phyloP scores from a whole-genome alignment of 2,888 invertebrate species.

The Cryptocheilus praepositus region DNA sequence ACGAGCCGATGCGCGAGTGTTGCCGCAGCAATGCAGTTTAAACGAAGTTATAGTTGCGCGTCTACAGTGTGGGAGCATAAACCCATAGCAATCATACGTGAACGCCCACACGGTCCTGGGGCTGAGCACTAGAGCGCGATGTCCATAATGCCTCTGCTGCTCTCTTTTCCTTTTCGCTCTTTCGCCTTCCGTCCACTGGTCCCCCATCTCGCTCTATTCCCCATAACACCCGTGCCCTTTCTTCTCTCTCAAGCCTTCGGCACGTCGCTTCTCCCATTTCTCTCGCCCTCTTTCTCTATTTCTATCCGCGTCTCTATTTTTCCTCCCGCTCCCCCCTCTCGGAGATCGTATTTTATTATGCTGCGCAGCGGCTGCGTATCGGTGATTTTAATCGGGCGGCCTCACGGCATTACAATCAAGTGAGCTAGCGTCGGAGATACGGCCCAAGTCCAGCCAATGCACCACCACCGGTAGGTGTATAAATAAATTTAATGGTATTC shows the following conservation, averaged over 20 bases:
- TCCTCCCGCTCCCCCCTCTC: constrained; percentile 6
- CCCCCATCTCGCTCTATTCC: background rate
- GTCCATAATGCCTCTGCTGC: constrained; percentile 33
- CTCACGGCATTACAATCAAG: constrained; percentile 42
- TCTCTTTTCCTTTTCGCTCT: constrained; percentile 13
- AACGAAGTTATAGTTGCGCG: constrained; percentile 8
- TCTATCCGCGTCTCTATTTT: background rate
- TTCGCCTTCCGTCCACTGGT: constrained; percentile 11
- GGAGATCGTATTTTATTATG: constrained; percentile 29
- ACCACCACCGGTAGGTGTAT: constrained; percentile 27
- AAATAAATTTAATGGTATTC: constrained; percentile 43
- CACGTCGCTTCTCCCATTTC: constrained; percentile 9
- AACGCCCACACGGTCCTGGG: constrained; percentile 37
- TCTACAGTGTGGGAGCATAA: constrained; percentile 32
- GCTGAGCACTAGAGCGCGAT: constrained; percentile 33
- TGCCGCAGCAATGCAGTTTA: constrained; percentile 5
- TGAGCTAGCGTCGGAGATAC: constrained; percentile 26
- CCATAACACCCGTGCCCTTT: background rate
- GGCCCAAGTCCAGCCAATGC: background rate
- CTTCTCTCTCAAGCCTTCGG: constrained; percentile 10
- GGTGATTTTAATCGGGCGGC: constrained; percentile 54
- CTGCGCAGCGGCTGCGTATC: constrained; percentile 32
- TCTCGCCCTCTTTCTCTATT: background rate
- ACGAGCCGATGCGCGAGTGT: background rate
- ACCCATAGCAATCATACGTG: constrained; percentile 44